phyloP scores from a whole-genome alignment of 2,888 invertebrate species.

The Epirrhoe tristata region DNA sequence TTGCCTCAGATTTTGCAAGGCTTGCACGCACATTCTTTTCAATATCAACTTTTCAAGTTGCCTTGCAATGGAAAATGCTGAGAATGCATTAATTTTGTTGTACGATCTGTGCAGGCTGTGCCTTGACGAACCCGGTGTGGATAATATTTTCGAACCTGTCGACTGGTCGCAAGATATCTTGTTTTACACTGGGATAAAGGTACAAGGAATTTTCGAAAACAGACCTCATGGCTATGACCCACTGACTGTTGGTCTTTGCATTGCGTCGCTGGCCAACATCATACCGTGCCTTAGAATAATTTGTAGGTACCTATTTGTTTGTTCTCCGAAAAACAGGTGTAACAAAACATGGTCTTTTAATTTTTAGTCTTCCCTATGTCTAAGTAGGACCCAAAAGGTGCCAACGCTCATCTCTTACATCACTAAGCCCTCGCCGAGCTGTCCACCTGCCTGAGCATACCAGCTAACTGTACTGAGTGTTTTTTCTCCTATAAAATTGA shows the following conservation, averaged over 20 bases:
- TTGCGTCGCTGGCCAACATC: too few relatives aligned
- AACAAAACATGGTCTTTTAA: too few relatives aligned
- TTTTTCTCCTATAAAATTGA: neutral
- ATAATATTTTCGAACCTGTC: slow-evolving; percentile 49
- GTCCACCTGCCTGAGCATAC: too few relatives aligned
- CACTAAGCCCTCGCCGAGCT: too few relatives aligned
- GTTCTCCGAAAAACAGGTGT: too few relatives aligned
- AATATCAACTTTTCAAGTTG: neutral
- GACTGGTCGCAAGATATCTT: slow-evolving; percentile 54
- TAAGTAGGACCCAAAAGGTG: too few relatives aligned
- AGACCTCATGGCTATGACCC: neutral
- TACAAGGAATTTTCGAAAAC: slow-evolving; percentile 29
- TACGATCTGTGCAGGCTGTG: slow-evolving; percentile 63
- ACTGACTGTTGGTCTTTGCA: too few relatives aligned
- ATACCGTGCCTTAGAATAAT: too few relatives aligned
- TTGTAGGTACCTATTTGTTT: too few relatives aligned
- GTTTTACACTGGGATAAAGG: slow-evolving; percentile 55
- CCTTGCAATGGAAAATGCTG: slow-evolving; percentile 34
- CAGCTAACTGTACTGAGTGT: too few relatives aligned
- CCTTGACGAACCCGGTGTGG: slow-evolving; percentile 51
- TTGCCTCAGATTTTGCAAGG: neutral
- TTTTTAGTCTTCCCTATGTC: too few relatives aligned
- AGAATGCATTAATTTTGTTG: slow-evolving; percentile 42
- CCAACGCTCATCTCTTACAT: too few relatives aligned
- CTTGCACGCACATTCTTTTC: neutral